Evolutionary conservation across 2,888 invertebrate genomes (phyloP).

Genomic region (Ceramica pisi): DNA sequence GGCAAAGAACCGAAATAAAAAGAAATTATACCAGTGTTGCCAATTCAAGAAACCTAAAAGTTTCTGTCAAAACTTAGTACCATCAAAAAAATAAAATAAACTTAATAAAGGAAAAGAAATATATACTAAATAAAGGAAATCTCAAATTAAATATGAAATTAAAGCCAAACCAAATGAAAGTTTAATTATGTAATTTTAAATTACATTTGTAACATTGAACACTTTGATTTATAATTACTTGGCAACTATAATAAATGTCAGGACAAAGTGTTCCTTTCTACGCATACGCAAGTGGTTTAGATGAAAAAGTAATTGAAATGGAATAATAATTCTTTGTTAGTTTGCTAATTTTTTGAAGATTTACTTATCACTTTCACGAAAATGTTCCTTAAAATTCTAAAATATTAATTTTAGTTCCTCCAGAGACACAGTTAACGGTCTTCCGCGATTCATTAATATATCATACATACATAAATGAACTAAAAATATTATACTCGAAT

Average conservation of each 20-base stretch:
- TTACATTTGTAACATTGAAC: background rate
- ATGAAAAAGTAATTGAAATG: too few relatives aligned
- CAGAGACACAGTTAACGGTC: too few relatives aligned
- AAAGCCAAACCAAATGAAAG: background rate
- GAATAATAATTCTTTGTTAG: too few relatives aligned
- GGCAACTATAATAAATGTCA: constrained; percentile 35
- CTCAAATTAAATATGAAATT: background rate
- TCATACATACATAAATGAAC: too few relatives aligned
- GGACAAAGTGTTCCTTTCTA: constrained; percentile 25
- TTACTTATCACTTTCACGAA: too few relatives aligned
- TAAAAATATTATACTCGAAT: too few relatives aligned
- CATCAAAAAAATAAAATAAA: background rate
- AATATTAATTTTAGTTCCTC: too few relatives aligned
- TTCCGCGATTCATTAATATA: too few relatives aligned
- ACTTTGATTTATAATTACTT: constrained; percentile 33
- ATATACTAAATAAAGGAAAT: background rate
- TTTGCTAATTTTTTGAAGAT: too few relatives aligned
- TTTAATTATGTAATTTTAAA: background rate
- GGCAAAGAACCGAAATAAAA: constrained; percentile 90
- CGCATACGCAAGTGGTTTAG: background rate
- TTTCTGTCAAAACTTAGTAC: constrained; percentile 24
- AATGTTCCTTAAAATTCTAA: too few relatives aligned
- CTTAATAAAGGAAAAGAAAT: background rate
- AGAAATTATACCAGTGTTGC: constrained; percentile 79
- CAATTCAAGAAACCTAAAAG: constrained; percentile 55